Evolutionary conservation across 2,797 vertebrate species (phyloP).

Genomic region (Myiotriccus ornatus): DNA sequence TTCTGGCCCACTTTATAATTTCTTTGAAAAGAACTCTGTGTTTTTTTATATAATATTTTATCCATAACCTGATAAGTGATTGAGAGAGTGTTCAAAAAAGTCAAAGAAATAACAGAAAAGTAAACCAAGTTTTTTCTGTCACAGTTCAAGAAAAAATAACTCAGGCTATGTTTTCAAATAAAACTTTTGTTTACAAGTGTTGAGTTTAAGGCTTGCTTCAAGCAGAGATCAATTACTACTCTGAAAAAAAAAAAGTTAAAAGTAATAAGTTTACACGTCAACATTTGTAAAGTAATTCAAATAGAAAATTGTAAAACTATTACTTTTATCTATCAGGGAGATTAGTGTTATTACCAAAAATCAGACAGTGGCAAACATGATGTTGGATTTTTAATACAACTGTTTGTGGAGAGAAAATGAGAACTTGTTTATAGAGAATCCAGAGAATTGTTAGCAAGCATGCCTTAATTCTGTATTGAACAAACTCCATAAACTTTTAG

Average conservation of each 20-base stretch:
- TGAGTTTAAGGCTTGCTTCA: neutral
- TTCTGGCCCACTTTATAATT: neutral
- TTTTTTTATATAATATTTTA: neutral
- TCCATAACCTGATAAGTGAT: neutral
- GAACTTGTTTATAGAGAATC: neutral
- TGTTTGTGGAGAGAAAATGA: neutral
- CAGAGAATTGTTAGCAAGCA: neutral
- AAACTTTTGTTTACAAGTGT: neutral
- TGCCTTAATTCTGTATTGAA: neutral
- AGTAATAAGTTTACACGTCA: neutral
- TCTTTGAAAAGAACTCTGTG: neutral
- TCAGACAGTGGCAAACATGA: neutral
- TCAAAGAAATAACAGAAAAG: neutral
- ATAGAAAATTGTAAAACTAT: neutral
- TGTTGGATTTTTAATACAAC: neutral
- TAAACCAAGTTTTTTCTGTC: neutral
- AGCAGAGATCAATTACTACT: neutral
- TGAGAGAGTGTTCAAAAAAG: neutral
- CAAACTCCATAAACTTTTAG: neutral
- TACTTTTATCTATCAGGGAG: neutral
- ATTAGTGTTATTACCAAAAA: neutral
- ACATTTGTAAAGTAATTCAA: neutral
- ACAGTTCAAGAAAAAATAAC: neutral
- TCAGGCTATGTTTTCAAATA: neutral
- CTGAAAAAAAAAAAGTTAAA: neutral